Evolutionary conservation across 2,797 vertebrate genomes (phyloP).

Genomic region (Enteromius mattozi): DNA sequence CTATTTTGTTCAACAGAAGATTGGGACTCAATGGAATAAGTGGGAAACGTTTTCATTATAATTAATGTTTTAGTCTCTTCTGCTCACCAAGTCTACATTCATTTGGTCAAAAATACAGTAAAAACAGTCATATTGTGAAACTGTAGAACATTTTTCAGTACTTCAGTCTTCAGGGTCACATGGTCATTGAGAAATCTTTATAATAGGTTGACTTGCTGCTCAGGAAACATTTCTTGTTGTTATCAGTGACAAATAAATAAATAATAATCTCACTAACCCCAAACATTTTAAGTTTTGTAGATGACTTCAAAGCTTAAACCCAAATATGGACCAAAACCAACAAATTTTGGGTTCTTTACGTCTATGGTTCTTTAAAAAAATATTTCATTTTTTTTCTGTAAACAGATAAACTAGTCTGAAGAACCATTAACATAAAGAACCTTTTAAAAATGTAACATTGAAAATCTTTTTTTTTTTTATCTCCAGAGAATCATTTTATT

Average conservation of each 20-base stretch:
- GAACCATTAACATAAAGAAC: background rate
- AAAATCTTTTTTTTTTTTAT: background rate
- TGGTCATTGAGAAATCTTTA: background rate
- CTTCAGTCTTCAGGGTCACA: background rate
- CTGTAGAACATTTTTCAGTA: background rate
- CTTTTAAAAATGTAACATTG: background rate
- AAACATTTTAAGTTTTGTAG: background rate
- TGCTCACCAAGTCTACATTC: background rate
- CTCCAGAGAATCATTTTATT: background rate
- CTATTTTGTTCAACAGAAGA: too few relatives aligned
- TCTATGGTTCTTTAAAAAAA: background rate
- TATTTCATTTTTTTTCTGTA: background rate
- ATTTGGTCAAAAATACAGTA: background rate
- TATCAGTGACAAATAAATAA: background rate
- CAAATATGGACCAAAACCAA: background rate
- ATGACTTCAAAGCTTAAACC: background rate
- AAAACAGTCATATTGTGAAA: background rate
- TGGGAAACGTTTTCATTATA: background rate
- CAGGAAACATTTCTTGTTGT: background rate
- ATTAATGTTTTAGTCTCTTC: background rate
- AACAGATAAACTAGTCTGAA: background rate
- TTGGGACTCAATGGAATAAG: background rate
- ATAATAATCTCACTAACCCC: background rate
- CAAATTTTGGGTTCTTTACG: background rate
- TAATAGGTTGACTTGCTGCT: background rate